Evolutionary conservation across 2,888 invertebrate genomes (phyloP).

Genomic region (Yponomeuta evonymella): DNA sequence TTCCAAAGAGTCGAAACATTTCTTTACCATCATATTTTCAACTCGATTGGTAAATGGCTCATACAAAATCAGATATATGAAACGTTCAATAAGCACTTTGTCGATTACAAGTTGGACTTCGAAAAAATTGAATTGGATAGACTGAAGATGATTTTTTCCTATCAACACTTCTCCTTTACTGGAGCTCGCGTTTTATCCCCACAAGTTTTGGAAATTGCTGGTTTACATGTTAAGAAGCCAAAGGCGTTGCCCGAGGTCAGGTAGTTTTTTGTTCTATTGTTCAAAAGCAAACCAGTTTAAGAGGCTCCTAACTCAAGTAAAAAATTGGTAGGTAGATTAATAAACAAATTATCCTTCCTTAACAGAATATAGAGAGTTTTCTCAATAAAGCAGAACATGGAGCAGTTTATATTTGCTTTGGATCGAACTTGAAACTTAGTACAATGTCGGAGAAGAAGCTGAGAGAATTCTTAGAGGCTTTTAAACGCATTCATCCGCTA

Average conservation of each 20-base stretch:
- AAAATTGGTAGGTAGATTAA: not conserved
- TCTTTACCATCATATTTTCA: constrained; percentile 34
- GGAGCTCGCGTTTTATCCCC: constrained; percentile 70
- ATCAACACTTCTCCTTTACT: constrained; percentile 77
- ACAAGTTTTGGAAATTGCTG: constrained; percentile 77
- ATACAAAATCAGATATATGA: constrained; percentile 46
- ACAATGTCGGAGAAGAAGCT: constrained; percentile 77
- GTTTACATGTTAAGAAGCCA: constrained; percentile 58
- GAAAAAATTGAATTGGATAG: constrained; percentile 57
- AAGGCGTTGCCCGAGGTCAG: constrained; percentile 41
- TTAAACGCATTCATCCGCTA: constrained; percentile 75
- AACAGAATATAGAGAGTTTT: constrained; percentile 75
- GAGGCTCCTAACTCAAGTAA: not conserved
- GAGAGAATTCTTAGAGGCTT: constrained; percentile 74
- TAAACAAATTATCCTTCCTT: constrained; percentile 26
- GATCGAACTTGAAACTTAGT: constrained; percentile 80
- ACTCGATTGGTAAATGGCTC: constrained; percentile 34
- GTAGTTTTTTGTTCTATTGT: not conserved
- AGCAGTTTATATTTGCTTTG: constrained; percentile 83
- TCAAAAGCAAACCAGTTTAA: too few species aligned
- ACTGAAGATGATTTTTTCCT: constrained; percentile 73
- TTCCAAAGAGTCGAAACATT: constrained; percentile 40
- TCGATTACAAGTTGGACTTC: constrained; percentile 59
- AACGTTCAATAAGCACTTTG: constrained; percentile 51
- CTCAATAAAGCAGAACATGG: constrained; percentile 77